A percentile compares a stretch with the other conserved stretches of the same genome.
Evolutionary conservation across 1,140 invertebrate species (phyloP).

Genomic region (Solenopsis fugax): DNA sequence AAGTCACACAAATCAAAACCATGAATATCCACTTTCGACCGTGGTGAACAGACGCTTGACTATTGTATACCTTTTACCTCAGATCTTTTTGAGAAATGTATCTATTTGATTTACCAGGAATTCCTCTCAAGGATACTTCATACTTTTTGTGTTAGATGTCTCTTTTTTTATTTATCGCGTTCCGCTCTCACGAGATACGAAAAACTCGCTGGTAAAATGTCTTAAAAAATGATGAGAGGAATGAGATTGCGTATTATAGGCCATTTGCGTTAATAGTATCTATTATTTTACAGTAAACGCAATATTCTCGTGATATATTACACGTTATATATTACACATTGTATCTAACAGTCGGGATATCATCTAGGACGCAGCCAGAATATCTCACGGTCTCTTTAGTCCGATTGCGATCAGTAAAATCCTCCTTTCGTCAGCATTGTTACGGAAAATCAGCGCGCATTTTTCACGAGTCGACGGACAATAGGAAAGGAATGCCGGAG

Average conservation of each 20-base stretch:
- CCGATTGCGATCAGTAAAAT: constrained; percentile 71
- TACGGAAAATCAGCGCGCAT: constrained; percentile 78
- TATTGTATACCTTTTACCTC: constrained; percentile 17
- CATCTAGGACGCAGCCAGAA: constrained; percentile 42
- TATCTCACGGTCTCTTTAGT: constrained; percentile 66
- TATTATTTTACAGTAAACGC: background rate
- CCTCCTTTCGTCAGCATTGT: constrained; percentile 76
- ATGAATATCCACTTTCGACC: constrained; percentile 47
- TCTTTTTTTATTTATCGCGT: background rate
- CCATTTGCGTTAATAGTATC: background rate
- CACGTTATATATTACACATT: constrained; percentile 21
- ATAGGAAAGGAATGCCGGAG: constrained; percentile 64
- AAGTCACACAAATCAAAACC: constrained; percentile 63
- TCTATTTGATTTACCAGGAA: background rate
- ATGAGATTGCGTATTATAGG: background rate
- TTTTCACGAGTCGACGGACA: constrained; percentile 76
- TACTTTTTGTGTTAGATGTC: background rate
- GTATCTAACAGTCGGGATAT: constrained; percentile 44
- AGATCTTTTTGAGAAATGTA: constrained; percentile 1
- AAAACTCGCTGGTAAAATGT: background rate
- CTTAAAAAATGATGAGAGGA: background rate
- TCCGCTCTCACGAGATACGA: background rate
- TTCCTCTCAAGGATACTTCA: constrained; percentile 2
- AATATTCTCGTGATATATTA: background rate
- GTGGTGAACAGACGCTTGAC: background rate